A percentile compares a stretch with the other conserved stretches of the same genome.
Conservation (phyloP, 1,140 invertebrate genomes). For the Dreissena rostriformis region DNA sequence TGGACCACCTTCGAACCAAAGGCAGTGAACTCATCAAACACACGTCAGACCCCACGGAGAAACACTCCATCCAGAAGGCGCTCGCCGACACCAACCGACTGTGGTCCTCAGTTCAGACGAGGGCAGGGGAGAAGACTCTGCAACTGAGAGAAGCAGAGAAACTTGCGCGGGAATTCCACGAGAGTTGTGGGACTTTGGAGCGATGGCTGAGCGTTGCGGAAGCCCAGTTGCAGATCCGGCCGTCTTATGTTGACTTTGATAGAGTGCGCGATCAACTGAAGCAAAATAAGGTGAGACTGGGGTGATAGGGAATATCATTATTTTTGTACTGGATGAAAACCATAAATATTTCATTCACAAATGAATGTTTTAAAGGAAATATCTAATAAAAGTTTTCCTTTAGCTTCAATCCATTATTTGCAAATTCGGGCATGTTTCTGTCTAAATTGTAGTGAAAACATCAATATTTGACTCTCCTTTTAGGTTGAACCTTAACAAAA, state of each 20-base stretch:
- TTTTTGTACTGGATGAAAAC: too few relatives aligned
- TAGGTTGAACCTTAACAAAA: too few relatives aligned
- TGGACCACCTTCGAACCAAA: constrained; percentile 67
- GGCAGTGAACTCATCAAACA: constrained; percentile 71
- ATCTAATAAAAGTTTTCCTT: too few relatives aligned
- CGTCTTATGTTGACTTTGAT: constrained; percentile 89
- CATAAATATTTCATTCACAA: too few relatives aligned
- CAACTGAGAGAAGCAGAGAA: constrained; percentile 93
- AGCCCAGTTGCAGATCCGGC: constrained; percentile 88
- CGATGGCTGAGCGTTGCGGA: constrained; percentile 92
- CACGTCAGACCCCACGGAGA: constrained; percentile 67
- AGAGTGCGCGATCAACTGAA: constrained; percentile 90
- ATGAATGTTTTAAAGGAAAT: too few relatives aligned
- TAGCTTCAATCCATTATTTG: too few relatives aligned
- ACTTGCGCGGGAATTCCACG: constrained; percentile 92
- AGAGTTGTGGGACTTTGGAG: constrained; percentile 90
- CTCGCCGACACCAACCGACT: constrained; percentile 83
- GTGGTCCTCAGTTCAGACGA: constrained; percentile 88
- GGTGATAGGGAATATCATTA: too few relatives aligned
- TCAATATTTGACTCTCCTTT: too few relatives aligned
- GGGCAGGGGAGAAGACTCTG: constrained; percentile 86
- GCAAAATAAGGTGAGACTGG: constrained; percentile 90
- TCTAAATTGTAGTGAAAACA: too few relatives aligned
- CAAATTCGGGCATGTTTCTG: too few relatives aligned
- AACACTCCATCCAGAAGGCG: constrained; percentile 70